A percentile compares a stretch with the other conserved stretches of the same genome.
Evolutionary conservation across 2,113 vertebrate species (phyloP).

Genomic region (Pithys albifrons): DNA sequence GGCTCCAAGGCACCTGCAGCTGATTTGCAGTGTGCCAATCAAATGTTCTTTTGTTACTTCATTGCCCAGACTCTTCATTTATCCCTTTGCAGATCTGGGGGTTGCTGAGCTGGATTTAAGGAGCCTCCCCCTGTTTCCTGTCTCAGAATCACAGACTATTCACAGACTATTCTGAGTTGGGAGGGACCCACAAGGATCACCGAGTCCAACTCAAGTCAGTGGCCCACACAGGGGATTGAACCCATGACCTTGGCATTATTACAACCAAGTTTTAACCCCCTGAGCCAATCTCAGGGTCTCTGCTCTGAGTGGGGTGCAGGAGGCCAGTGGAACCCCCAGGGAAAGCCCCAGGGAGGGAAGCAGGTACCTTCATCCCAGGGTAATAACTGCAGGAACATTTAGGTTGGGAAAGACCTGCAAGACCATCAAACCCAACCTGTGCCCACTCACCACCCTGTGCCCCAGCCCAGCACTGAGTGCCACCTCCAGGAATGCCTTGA

Average conservation of each 20-base stretch:
- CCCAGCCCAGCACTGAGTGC: neutral
- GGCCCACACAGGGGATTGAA: no score
- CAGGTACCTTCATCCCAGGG: neutral
- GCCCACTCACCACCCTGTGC: neutral
- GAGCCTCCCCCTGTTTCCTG: neutral
- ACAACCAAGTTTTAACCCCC: no score
- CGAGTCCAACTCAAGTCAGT: no score
- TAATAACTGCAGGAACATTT: neutral
- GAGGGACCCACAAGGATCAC: no score
- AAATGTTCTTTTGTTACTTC: neutral
- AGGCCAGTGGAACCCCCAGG: neutral
- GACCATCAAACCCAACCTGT: neutral
- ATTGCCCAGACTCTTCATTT: neutral
- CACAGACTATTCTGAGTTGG: no score
- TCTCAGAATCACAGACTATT: no score
- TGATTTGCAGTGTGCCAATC: neutral
- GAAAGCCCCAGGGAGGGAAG: neutral
- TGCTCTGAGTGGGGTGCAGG: rapidly evolving
- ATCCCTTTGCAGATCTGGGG: neutral
- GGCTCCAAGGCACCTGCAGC: neutral
- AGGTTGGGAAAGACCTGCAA: neutral
- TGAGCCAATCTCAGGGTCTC: no score
- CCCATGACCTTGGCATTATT: no score
- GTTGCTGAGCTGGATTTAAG: neutral
- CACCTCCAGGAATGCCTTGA: neutral